Evolutionary conservation across 2,888 invertebrate genomes (phyloP).

Genomic region (Coecobrya sp.): DNA sequence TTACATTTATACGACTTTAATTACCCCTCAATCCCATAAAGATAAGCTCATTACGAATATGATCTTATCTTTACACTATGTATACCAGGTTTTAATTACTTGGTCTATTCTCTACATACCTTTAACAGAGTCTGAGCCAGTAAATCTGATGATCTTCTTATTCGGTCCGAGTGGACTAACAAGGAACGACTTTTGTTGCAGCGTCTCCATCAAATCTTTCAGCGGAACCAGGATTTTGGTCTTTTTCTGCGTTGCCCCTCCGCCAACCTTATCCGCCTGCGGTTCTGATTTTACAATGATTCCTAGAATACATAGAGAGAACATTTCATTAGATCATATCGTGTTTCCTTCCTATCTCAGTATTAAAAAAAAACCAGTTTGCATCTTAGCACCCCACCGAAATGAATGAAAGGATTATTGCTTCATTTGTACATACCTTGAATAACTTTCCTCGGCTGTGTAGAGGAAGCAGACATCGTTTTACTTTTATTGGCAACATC

Average conservation of each 20-base stretch:
- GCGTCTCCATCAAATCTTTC: constrained; percentile 86
- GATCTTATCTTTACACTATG: neutral
- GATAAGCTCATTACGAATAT: constrained; percentile 6
- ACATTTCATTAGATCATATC: constrained; percentile 55
- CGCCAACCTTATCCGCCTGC: constrained; percentile 67
- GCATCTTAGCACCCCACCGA: neutral
- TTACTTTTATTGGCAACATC: constrained; percentile 77
- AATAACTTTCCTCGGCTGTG: constrained; percentile 80
- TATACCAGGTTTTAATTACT: constrained; percentile 18
- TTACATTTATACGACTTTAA: constrained; percentile 12
- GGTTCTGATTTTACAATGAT: constrained; percentile 83
- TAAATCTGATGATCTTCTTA: constrained; percentile 85
- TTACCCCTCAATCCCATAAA: constrained; percentile 1
- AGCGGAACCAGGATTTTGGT: constrained; percentile 86
- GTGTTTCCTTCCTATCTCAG: constrained; percentile 28
- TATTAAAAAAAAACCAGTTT: constrained; percentile 64
- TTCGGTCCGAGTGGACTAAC: constrained; percentile 85
- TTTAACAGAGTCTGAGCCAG: constrained; percentile 85
- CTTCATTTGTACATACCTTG: constrained; percentile 66
- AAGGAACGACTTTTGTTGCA: constrained; percentile 86
- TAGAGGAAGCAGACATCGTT: constrained; percentile 71
- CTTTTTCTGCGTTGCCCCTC: constrained; percentile 82
- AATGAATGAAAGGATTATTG: constrained; percentile 21
- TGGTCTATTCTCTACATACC: constrained; percentile 70
- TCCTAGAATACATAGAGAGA: constrained; percentile 76